These are phyloP conservation scores for Semicossyphus pulcher DNA, from an alignment of 2,113 vertebrate genomes.

Conservation along the genomic window DNA sequence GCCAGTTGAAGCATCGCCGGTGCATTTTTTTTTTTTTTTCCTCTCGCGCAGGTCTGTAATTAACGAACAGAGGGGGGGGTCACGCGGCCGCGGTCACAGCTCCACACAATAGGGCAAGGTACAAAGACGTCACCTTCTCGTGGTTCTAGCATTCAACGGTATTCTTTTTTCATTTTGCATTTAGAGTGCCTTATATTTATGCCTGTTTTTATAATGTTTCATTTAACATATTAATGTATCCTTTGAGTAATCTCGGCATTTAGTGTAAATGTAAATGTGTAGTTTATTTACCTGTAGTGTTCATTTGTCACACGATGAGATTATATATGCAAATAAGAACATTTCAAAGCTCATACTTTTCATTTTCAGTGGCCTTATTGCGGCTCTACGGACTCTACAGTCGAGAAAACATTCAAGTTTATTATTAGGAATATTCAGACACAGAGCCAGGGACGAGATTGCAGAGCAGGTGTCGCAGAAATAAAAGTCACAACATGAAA, in stretches of 20 bases:
- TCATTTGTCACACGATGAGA: constrained; percentile 78
- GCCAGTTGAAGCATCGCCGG: constrained; percentile 54
- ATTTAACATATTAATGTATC: constrained; percentile 86
- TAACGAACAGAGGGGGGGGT: constrained; percentile 55
- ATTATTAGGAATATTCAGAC: constrained; percentile 4
- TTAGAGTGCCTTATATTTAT: constrained; percentile 99
- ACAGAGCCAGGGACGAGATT: constrained; percentile 27
- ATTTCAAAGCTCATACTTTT: constrained; percentile 76
- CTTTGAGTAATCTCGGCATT: constrained; percentile 85
- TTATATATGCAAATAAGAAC: constrained; percentile 88
- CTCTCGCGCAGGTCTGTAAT: constrained; percentile 53
- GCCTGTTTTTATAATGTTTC: constrained; percentile 96
- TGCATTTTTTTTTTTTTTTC: constrained; percentile 50
- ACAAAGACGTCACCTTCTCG: constrained; percentile 88
- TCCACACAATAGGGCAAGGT: constrained; percentile 90
- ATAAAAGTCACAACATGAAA: constrained; percentile 15
- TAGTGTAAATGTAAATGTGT: constrained; percentile 77
- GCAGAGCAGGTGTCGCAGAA: constrained; percentile 25
- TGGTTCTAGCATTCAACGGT: constrained; percentile 80
- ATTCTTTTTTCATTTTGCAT: constrained; percentile 91
- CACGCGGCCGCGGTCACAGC: constrained; percentile 45
- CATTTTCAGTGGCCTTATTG: constrained; percentile 82
- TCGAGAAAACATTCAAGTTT: constrained; percentile 4
- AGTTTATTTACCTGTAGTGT: constrained; percentile 78
- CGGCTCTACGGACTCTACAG: constrained; percentile 67